Evolutionary conservation across 2,888 invertebrate species (phyloP).

Genomic region (Zootermopsis nevadensis): DNA sequence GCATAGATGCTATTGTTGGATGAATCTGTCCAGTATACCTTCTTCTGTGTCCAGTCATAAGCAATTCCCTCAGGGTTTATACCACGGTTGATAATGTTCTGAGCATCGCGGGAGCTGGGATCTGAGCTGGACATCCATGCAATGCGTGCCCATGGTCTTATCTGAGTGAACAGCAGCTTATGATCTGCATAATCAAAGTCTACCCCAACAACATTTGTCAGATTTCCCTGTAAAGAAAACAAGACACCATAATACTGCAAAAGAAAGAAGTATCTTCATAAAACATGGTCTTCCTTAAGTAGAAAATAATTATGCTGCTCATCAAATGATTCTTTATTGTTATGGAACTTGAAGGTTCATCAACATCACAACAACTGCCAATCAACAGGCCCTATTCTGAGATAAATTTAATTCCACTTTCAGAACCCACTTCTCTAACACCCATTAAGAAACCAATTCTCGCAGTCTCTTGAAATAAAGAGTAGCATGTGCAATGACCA

Average conservation of each 20-base stretch:
- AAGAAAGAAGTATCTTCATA: neutral
- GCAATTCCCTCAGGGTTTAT: slow-evolving; percentile 95
- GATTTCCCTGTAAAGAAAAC: slow-evolving; percentile 67
- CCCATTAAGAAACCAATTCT: no score
- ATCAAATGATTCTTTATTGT: no score
- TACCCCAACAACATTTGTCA: slow-evolving; percentile 93
- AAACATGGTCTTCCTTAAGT: no score
- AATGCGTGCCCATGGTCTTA: slow-evolving; percentile 89
- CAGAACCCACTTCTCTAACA: no score
- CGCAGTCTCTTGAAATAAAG: no score
- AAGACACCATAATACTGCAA: slow-evolving; percentile 26
- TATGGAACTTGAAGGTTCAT: no score
- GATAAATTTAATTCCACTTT: no score
- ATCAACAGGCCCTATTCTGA: no score
- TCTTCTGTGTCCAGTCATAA: slow-evolving; percentile 98
- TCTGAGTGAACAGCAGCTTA: slow-evolving; percentile 91
- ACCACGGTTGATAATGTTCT: slow-evolving; percentile 77
- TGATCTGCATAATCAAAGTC: slow-evolving; percentile 94
- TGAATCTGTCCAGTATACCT: slow-evolving; percentile 98
- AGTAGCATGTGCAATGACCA: no score
- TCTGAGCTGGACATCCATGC: slow-evolving; percentile 81
- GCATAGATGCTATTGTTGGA: slow-evolving; percentile 92
- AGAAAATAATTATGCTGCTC: no score
- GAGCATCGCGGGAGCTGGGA: slow-evolving; percentile 69
- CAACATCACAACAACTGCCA: no score